Evolutionary conservation across 2,888 invertebrate species (phyloP), one percentile per base, ranked within the genome.

Genomic region (Amiota minor): DNA sequence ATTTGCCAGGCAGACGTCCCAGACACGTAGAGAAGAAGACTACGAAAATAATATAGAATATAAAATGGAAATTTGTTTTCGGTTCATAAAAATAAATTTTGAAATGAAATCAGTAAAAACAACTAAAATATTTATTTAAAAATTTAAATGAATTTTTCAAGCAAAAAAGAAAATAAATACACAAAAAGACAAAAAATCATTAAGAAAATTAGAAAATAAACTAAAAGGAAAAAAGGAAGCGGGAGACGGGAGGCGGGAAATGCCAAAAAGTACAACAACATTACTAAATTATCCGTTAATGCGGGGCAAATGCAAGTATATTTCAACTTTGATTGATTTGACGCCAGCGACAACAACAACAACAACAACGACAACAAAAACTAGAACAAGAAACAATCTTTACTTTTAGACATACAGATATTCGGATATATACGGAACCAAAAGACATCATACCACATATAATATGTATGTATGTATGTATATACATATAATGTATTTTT

Each of bases 261-360:
- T 62, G n/a, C 0, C n/a, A 35, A 16, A n/a, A n/a, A 65, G 16
- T 65, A 65, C 46, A 65, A 35, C 35, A 35, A 35, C 6, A 35
- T 35, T 35, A 35, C n/a, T 14, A 67, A 67, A 67, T 67, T 50
- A 67, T 67, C 65, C 50, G 18, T 18, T 35, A 35, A 35, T 35
- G 35, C 56, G 49, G 62, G 55, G 9, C 53, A 64, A 65, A 55
- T n/a, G 35, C 23, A 55, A 71, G 35, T 53, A 23, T 56, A 55
- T 55, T 70, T 77, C 75, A 79, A 81, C 84, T 84, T 80, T 84
- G 83, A 83, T 84, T 83, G 84, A 84, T 83, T 84, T 84, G 82
- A 76, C 78, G 82, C 79, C 79, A 82, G 76, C 78, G 71, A 76
- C 16, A 69, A 71, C 74, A 72, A 72, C 50, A 69, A 69, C 65